Base-by-base conservation (phyloP, 2,797 vertebrate genomes). In the Diplodus puntazzo region DNA sequence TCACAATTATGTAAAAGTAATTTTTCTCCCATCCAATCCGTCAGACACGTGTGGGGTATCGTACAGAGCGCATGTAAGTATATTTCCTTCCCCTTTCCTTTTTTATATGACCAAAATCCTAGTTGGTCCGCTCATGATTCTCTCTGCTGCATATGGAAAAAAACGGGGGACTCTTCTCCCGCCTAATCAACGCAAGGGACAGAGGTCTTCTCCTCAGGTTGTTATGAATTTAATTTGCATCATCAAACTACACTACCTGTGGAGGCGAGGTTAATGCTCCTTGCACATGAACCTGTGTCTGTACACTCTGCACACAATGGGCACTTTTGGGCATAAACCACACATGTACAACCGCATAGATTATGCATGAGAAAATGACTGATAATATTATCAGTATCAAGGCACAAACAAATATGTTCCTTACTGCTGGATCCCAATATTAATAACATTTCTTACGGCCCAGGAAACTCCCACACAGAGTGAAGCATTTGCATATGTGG, bases 201-300 rank as follows among this genome's bases (percentile, higher is more conserved):
- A 85, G 84, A 92, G 88, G 92, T 91, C 90, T 89, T 92, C 89
- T 91, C 88, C 87, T 92, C 85, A 89, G 91, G 88, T 92, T 88
- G 87, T 90, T 89, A 90, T 82, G 91, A 91, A 92, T 90, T 89
- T 82, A 57, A 91, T 94, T 92, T 93, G 90, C 90, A 91, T 94
- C 79, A 63, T 79, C 81, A 79, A 80, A 78, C 70, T 80, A 73
- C 62, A 78, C 84, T 64, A 77, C 79, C 86, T 83, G 83, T 50
- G 69, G 65, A 87, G 78, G 75, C 66, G 80, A 88, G 88, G 89
- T 91, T 89, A 89, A 91, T 77, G 71, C 75, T 73, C 71, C 66
- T 55, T 55, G 57, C 81, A 76, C 83, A 83, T 83, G 80, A 86
- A 82, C 81, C 71, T 72, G 46, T 81, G 83, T 77, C 70, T 69